A percentile compares a stretch with the other conserved stretches of the same genome.
Evolutionary conservation across 2,797 vertebrate species (phyloP).

Genomic region (Fistularia tabacaria): DNA sequence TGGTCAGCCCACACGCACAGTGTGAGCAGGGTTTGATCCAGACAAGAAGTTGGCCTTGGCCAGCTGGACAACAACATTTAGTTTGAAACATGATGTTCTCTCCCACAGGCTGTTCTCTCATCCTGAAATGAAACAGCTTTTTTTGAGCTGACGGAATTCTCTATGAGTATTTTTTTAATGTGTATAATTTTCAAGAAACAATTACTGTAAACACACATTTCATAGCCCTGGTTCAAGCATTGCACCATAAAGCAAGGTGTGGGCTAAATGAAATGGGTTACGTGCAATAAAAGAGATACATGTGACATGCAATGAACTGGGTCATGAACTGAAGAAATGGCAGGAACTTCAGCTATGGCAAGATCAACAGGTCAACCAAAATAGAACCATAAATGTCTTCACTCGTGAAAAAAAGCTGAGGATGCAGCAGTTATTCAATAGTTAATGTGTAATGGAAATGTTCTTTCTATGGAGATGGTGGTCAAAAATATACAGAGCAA

Average conservation of each 20-base stretch:
- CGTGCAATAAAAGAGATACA: conserved; percentile 23
- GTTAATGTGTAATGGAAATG: too few species aligned
- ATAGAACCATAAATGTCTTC: neutral
- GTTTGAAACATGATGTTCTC: conserved; percentile 10
- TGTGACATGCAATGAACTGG: conserved; percentile 6
- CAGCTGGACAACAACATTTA: conserved; percentile 5
- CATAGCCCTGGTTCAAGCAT: conserved; percentile 30
- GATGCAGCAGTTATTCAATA: too few species aligned
- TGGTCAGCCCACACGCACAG: conserved; percentile 8
- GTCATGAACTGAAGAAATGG: neutral
- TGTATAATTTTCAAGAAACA: conserved; percentile 13
- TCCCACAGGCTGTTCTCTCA: conserved; percentile 18
- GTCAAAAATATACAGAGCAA: too few species aligned
- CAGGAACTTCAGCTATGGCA: neutral
- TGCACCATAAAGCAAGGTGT: conserved; percentile 14
- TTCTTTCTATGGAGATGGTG: too few species aligned
- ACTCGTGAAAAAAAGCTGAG: too few species aligned
- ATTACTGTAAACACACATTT: conserved; percentile 11
- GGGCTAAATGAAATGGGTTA: conserved; percentile 30
- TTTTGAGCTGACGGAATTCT: conserved; percentile 2
- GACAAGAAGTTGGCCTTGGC: conserved; percentile 12
- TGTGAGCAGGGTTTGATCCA: neutral
- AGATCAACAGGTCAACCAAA: neutral
- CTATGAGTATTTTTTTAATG: conserved; percentile 10
- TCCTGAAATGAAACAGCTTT: conserved; percentile 12